These are phyloP conservation scores for Dipodomys spectabilis DNA, from an alignment of 2,113 vertebrate genomes.

Conservation along the genomic window DNA sequence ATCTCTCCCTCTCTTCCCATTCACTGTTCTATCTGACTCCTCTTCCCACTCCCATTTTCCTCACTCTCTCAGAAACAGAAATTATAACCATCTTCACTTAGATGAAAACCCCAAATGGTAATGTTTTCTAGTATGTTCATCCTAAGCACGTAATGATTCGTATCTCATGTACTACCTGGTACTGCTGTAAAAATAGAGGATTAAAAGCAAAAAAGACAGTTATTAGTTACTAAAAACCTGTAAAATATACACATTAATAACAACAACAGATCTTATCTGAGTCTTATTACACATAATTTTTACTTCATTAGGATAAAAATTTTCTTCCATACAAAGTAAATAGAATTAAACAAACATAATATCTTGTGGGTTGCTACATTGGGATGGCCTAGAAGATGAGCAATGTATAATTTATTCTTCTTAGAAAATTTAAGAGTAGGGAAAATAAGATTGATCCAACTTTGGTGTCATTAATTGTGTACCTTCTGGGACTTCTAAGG, in stretches of 20 bases:
- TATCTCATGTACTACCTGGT: neutral
- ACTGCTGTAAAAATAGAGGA: neutral
- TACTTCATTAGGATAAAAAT: neutral
- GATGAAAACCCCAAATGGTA: constrained; percentile 1
- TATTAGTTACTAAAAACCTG: constrained; percentile 7
- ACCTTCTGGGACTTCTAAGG: neutral
- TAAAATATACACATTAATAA: constrained; percentile 29
- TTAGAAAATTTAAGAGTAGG: neutral
- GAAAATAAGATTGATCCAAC: neutral
- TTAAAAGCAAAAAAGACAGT: neutral
- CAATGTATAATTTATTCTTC: neutral
- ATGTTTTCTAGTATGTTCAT: neutral
- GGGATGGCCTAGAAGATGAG: neutral
- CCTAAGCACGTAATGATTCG: neutral
- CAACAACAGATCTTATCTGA: neutral
- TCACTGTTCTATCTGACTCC: too few species aligned
- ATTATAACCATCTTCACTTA: neutral
- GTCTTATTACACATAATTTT: neutral
- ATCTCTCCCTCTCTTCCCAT: neutral
- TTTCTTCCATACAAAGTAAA: neutral
- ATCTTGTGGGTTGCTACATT: neutral
- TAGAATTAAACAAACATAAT: constrained; percentile 14
- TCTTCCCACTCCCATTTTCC: neutral
- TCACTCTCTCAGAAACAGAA: neutral
- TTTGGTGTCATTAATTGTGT: constrained; percentile 6